Evolutionary conservation across 2,888 invertebrate species (phyloP).

Genomic region (Pardosa pseudoannulata): DNA sequence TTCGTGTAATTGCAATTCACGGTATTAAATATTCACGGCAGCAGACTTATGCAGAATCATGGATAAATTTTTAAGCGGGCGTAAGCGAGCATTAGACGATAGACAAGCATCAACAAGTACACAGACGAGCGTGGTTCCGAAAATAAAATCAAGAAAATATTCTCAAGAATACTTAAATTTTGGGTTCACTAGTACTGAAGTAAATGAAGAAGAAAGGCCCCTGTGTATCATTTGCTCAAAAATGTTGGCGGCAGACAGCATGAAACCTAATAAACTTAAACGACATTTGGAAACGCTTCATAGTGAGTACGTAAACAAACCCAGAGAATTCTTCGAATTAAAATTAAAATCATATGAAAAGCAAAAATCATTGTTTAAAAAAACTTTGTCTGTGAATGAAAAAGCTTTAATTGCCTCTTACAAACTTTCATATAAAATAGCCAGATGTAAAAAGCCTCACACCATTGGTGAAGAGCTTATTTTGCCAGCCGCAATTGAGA

Average conservation of each 20-base stretch:
- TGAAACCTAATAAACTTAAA: conserved; percentile 24
- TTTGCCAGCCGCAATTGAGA: conserved; percentile 17
- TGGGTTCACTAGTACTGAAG: conserved; percentile 28
- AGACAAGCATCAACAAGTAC: conserved; percentile 18
- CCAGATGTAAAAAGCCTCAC: conserved; percentile 57
- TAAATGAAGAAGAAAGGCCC: conserved; percentile 30
- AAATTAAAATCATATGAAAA: background rate
- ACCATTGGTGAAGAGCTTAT: conserved; percentile 48
- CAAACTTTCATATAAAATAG: conserved; percentile 55
- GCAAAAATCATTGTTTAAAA: conserved; percentile 13
- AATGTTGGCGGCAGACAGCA: conserved; percentile 23
- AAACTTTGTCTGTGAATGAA: conserved; percentile 27
- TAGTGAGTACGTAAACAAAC: conserved; percentile 5
- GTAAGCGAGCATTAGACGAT: conserved; percentile 22
- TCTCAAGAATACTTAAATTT: conserved; percentile 26
- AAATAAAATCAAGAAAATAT: conserved; percentile 35
- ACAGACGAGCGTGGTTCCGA: conserved; percentile 19
- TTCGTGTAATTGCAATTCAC: no score
- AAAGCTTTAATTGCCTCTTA: conserved; percentile 43
- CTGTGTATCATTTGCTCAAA: conserved; percentile 19
- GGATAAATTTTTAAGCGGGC: no score
- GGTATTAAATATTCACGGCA: no score
- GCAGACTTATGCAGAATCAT: no score
- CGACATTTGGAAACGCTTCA: conserved; percentile 22
- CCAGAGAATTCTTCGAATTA: background rate